Base-by-base conservation (phyloP, 2,888 invertebrate genomes). In the Eupithecia insigniata region DNA sequence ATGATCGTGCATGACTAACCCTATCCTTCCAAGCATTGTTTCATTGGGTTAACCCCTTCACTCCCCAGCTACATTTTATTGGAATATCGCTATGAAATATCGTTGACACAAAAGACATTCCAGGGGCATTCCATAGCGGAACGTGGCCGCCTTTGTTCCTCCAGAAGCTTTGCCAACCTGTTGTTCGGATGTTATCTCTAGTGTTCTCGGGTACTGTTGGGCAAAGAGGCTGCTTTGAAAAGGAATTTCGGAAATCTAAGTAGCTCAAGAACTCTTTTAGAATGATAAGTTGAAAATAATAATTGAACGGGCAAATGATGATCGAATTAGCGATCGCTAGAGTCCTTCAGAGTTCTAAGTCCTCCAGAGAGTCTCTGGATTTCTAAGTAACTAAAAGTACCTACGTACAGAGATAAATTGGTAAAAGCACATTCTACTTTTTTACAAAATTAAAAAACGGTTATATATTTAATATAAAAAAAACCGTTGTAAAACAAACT, bases 141-240 rank as follows among this genome's bases (percentile, higher is more conserved):
- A 69, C 70, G 68, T 69, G 75, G 65, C 67, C 73, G 73, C 65
- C 70, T 72, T 77, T 74, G 72, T 76, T 67, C 68, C 61, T 71
- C 36, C 67, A 65, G 73, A 71, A 67, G 71, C 75, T 70, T 77
- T 14, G 60, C 72, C 73, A 75, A 77, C 77, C 75, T 77, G 75
- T 77, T 77, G 77, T 73, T 67, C 26, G 66, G 71, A 69, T 74
- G 71, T 71, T 74, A 74, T 74, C 74, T 66, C 32, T 66, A 67
- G 74, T 70, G 73, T 69, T 69, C 74, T 66, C 58, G 64, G 43
- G 70, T 64, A 65, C 60, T 68, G 61, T 51, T 68, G 68, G 22
- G 36, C 22, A 26, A 26, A 39, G 64, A 64, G 36, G 64, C 22
- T 6, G 64, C 26, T 22, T 62, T 5, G 26, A 36, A 64, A n/a